Conservation (phyloP, 2,113 vertebrate genomes). For the Cyrtonyx montezumae region DNA sequence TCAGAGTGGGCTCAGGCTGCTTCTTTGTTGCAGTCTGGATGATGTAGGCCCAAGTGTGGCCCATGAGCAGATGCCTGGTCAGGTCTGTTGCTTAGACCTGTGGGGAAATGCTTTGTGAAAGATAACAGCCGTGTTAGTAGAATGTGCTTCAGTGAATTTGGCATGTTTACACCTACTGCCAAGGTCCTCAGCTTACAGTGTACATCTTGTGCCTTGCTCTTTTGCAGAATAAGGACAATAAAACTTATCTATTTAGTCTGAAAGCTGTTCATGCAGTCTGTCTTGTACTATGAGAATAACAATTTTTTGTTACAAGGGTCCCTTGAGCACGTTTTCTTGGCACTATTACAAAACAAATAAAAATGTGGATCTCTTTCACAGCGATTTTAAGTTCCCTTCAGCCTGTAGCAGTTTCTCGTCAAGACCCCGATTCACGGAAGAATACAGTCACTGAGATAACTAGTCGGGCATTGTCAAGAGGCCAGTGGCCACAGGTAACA, state of each 20-base stretch:
- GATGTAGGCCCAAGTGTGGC: not conserved
- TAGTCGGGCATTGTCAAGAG: constrained; percentile 84
- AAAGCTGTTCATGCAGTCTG: not conserved
- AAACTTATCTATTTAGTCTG: not conserved
- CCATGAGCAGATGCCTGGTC: fast-evolving
- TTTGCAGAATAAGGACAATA: not conserved
- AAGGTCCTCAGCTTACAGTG: not conserved
- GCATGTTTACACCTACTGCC: not conserved
- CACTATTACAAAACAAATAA: not conserved
- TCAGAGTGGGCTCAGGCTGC: not conserved
- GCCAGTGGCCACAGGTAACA: constrained; percentile 93
- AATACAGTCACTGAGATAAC: constrained; percentile 92
- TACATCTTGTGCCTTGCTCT: not conserved
- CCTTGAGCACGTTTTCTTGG: not conserved
- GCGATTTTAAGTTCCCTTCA: constrained; percentile 84
- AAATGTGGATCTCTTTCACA: not conserved
- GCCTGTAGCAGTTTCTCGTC: constrained; percentile 91
- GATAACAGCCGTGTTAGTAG: not conserved
- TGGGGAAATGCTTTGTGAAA: not conserved
- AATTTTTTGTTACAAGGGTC: not conserved
- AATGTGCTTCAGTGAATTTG: not conserved
- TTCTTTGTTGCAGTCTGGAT: not conserved
- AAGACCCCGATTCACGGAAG: constrained; percentile 92
- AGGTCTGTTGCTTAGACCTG: not conserved
- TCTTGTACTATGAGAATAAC: not conserved